Conservation (phyloP, 2,888 invertebrate species). For the Hofmannophila pseudospretella region DNA sequence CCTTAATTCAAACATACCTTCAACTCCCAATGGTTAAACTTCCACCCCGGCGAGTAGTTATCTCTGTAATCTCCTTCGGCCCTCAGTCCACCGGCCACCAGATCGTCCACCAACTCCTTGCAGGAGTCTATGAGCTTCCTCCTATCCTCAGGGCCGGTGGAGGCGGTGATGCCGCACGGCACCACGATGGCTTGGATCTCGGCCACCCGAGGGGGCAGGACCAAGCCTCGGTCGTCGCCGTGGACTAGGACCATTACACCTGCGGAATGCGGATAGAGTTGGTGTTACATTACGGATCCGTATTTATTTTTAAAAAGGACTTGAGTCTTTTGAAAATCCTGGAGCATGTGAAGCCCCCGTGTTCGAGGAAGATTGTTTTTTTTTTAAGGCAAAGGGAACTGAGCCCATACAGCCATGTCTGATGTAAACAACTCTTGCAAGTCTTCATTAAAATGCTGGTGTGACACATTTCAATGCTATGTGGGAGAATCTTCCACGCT, state of each 20-base stretch:
- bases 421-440: no score
- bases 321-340: neutral
- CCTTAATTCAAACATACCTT: no score
- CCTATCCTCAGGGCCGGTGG: constrained; percentile 84
- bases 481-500: no score
- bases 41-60: constrained; percentile 99
- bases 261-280: constrained; percentile 24
- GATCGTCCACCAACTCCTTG: constrained; percentile 80
- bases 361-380: no score
- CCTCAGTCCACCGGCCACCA: constrained; percentile 81
- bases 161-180: constrained; percentile 96
- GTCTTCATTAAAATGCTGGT: no score
- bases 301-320: neutral
- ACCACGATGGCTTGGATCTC: constrained; percentile 92
- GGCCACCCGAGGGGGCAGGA: constrained; percentile 96
- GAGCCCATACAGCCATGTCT: no score
- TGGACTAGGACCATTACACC: constrained; percentile 95
- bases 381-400: no score
- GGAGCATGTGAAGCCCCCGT: no score
- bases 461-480: no score
- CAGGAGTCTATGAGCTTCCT: constrained; percentile 83
- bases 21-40: constrained; percentile 98
- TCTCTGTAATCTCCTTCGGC: constrained; percentile 93
- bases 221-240: constrained; percentile 97
- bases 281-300: neutral